phyloP scores from a whole-genome alignment of 2,113 vertebrate genomes.

The Gallinago paraguaiae region DNA sequence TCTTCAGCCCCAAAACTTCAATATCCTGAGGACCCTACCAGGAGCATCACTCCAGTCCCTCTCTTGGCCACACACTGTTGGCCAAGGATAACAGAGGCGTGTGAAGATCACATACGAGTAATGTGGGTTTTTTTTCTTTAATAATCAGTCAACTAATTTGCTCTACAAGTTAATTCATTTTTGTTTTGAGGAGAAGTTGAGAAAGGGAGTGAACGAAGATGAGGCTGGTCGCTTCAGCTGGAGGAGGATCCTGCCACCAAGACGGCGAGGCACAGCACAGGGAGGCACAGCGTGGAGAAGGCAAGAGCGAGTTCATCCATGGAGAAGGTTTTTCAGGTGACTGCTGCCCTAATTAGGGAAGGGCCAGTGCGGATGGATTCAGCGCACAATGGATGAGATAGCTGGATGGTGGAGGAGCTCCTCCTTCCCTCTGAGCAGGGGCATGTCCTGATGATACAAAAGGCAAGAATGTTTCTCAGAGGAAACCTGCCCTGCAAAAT shows the following conservation, averaged over 20 bases:
- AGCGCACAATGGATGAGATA: neutral
- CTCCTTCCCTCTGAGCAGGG: slow-evolving; percentile 47
- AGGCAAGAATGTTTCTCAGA: slow-evolving; percentile 58
- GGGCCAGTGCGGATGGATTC: neutral
- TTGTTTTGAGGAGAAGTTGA: neutral
- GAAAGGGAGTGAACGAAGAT: fast-evolving
- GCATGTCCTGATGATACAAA: slow-evolving; percentile 58
- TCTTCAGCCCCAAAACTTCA: neutral
- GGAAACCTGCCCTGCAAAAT: slow-evolving; percentile 1
- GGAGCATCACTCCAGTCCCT: neutral
- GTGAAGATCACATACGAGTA: neutral
- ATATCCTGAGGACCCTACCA: fast-evolving
- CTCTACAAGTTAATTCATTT: neutral
- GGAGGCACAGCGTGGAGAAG: neutral
- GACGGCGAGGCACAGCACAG: fast-evolving
- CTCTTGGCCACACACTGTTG: fast-evolving
- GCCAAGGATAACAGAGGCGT: neutral
- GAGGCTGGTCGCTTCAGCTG: fast-evolving
- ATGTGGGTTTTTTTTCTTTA: neutral
- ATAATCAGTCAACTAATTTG: neutral
- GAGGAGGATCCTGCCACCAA: neutral
- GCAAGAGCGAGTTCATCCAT: neutral
- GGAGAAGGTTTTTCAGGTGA: neutral
- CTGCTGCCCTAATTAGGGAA: slow-evolving; percentile 23
- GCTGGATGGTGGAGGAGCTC: neutral